Evolutionary conservation across 2,888 invertebrate species (phyloP), one percentile per base, ranked within the genome.

Genomic region (Abrostola tripartita): DNA sequence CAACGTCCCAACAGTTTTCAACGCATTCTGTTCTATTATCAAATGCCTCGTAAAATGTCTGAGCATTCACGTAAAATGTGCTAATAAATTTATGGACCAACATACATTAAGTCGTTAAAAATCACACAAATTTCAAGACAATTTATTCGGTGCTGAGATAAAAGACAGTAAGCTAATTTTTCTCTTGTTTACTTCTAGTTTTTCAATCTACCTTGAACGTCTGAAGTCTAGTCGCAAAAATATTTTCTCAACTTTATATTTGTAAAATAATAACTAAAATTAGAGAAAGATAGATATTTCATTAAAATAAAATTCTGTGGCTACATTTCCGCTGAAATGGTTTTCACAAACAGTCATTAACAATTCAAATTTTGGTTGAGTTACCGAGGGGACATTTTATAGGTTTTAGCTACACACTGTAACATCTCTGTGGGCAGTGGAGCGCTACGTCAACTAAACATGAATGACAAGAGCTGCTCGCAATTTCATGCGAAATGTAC

Each of bases 21-120:
- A 82, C 85, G 82, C 88, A 88, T 91, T 88, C 88, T 88, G 81
- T 82, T 88, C 87, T 88, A 88, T 91, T 88, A 89, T 87, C 87
- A 85, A 89, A 91, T 88, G 84, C 86, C 89, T 91, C 92, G 85
- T 92, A 91, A 93, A 92, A 89, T 81, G 90, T 92, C 92, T 89
- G 88, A 83, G 87, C 81, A 88, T 89, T 87, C 87, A 86, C 87
- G 85, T 89, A 82, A 91, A 92, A 89, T 87, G 87, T 85, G 82
- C 84, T 83, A 85, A 84, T 84, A 89, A 91, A 92, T 91, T 91
- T 91, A 91, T 90, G 80, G 77, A 79, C 81, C 76, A 84, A 85
- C 85, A 85, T 83, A 88, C 82, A 87, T 86, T 84, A 83, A 76
- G 85, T 85, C 89, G 85, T 90, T 89, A 89, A 89, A 87, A 88